Evolutionary conservation across 53 echinoderm and acorn worm genomes (phyloP), one percentile per base, ranked within the genome.

Genomic region (Paracentrotus lividus): DNA sequence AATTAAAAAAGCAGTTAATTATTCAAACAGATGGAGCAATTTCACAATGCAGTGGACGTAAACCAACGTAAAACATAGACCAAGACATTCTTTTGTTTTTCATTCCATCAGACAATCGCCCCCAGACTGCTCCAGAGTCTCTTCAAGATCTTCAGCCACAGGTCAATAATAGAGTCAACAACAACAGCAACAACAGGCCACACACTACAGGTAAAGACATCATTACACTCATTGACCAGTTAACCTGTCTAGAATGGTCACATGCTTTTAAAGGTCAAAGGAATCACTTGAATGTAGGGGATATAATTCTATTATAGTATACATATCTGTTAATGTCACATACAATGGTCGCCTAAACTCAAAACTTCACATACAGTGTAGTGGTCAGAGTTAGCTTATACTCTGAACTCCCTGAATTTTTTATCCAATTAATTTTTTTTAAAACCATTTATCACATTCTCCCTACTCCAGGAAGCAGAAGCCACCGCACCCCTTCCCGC

Each of bases 401-500:
- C n/a, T n/a, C n/a, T n/a, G n/a, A n/a, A n/a, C n/a, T n/a, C n/a
- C n/a, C n/a, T n/a, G n/a, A n/a, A n/a, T n/a, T n/a, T n/a, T n/a
- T n/a, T n/a, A n/a, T n/a, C n/a, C n/a, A n/a, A n/a, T n/a, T n/a
- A n/a, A n/a, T n/a, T n/a, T n/a, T n/a, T n/a, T n/a, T n/a, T n/a
- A n/a, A n/a, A n/a, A n/a, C n/a, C n/a, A n/a, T n/a, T n/a, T n/a
- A n/a, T n/a, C n/a, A n/a, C n/a, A n/a, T n/a, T n/a, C n/a, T n/a
- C 23, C 54, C 36, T 59, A 29, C 56, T 18, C 75, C 67, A 68
- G 97, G 97, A 49, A 94, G 92, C 53, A 49, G 91, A 0, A 75
- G 9, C 34, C 78, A 93, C 40, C 93, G 93, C 38, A 93, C 88
- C 52, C 97, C 97, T 0, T 95, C 97, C 29, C 94, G 97, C 55